phyloP scores from a whole-genome alignment of 2,888 invertebrate genomes.

The Aspidiotus destructor region DNA sequence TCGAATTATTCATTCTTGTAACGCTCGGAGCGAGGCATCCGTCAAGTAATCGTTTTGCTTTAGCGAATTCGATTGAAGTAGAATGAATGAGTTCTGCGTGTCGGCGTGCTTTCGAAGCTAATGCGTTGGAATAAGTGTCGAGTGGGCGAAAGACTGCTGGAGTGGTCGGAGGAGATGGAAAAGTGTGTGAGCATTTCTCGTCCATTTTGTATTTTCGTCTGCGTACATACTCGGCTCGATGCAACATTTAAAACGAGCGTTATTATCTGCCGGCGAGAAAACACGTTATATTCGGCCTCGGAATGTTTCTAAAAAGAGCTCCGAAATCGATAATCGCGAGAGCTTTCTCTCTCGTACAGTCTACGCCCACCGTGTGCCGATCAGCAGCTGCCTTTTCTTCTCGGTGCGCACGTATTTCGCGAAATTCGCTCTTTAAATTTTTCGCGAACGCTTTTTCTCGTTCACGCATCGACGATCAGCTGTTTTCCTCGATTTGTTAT shows the following conservation, averaged over 20 bases:
- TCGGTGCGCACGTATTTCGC: background rate
- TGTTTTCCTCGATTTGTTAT: background rate
- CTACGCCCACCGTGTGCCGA: conserved; percentile 24
- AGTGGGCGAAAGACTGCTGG: background rate
- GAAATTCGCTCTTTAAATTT: background rate
- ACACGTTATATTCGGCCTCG: conserved; percentile 1
- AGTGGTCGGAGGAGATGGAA: background rate
- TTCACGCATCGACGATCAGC: background rate
- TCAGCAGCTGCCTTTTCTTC: background rate
- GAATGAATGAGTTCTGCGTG: conserved; percentile 1
- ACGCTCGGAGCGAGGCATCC: too few species aligned
- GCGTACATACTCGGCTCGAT: background rate
- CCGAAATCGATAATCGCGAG: conserved; percentile 23
- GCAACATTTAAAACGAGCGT: conserved; percentile 4
- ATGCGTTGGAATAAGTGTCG: background rate
- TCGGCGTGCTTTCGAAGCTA: background rate
- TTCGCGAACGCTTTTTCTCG: background rate
- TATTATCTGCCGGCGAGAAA: background rate
- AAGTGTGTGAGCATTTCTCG: background rate
- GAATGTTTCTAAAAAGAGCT: conserved; percentile 26
- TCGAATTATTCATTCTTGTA: too few species aligned
- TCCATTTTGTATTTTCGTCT: background rate
- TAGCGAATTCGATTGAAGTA: background rate
- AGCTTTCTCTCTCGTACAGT: conserved; percentile 12
- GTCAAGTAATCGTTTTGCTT: too few species aligned